phyloP scores from a whole-genome alignment of 23 tunicate genomes.

The Aplidium turbinatum region DNA sequence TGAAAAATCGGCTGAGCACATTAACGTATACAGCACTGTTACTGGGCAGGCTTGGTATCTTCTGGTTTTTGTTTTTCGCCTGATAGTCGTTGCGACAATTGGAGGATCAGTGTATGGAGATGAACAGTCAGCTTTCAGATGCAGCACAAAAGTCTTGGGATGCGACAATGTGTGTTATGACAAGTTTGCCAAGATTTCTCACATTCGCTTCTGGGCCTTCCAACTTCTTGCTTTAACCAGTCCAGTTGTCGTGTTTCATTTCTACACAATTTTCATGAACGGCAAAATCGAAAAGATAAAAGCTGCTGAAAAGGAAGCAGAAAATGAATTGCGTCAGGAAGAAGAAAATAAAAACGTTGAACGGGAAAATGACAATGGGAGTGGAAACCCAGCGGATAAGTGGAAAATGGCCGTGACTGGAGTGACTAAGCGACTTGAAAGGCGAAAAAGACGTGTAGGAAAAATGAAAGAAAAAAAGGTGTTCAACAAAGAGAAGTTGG shows the following conservation, averaged over 20 bases:
- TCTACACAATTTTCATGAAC: conserved; percentile 54
- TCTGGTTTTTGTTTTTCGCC: conserved; percentile 70
- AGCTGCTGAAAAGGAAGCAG: conserved; percentile 19
- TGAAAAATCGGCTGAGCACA: conserved; percentile 66
- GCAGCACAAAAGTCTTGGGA: conserved; percentile 92
- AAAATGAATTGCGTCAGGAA: not conserved
- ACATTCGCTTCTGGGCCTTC: conserved; percentile 93
- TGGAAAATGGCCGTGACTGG: not conserved
- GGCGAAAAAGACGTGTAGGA: conserved; percentile 48
- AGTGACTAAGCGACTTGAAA: conserved; percentile 1
- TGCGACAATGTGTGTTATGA: conserved; percentile 97
- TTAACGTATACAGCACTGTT: conserved; percentile 60
- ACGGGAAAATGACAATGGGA: not conserved
- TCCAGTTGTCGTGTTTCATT: conserved; percentile 74
- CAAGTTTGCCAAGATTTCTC: conserved; percentile 89
- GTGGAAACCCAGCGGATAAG: conserved; percentile 26
- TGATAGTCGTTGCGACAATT: conserved; percentile 72
- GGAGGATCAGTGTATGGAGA: conserved; percentile 82
- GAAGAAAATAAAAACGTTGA: conserved; percentile 28
- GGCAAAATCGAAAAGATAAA: conserved; percentile 58
- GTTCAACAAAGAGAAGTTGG: conserved; percentile 32
- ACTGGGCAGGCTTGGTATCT: conserved; percentile 75
- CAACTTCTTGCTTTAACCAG: conserved; percentile 68
- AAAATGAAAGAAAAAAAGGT: conserved; percentile 45
- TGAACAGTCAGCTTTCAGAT: conserved; percentile 88